phyloP scores from a whole-genome alignment of 1,140 invertebrate species.

The Heliconius melpomene region DNA sequence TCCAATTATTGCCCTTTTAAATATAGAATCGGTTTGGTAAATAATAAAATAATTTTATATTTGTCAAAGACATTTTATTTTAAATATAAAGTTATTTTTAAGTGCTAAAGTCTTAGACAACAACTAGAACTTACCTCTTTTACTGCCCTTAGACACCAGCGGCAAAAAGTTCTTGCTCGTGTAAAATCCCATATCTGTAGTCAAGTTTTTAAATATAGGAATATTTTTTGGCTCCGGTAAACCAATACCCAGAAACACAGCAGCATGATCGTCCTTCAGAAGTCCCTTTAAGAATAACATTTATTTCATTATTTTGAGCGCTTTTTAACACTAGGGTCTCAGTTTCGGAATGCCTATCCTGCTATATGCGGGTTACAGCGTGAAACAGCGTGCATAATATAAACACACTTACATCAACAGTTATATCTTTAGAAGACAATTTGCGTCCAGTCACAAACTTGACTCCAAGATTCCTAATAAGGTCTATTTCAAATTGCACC shows the following conservation, averaged over 20 bases:
- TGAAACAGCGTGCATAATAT: too few relatives aligned
- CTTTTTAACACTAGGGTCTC: too few relatives aligned
- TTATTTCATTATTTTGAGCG: not conserved
- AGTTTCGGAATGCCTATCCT: too few relatives aligned
- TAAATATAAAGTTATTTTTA: too few relatives aligned
- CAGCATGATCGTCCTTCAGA: constrained; percentile 86
- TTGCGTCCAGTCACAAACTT: constrained; percentile 87
- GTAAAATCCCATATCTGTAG: constrained; percentile 92
- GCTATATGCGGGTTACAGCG: too few relatives aligned
- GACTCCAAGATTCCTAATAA: constrained; percentile 96
- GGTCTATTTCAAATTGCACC: constrained; percentile 95
- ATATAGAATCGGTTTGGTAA: too few relatives aligned
- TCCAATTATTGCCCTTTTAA: too few relatives aligned
- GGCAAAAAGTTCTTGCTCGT: constrained; percentile 98
- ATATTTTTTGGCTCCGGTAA: constrained; percentile 93
- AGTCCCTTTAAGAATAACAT: constrained; percentile 81
- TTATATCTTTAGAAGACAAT: constrained; percentile 86
- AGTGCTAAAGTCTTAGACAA: not conserved
- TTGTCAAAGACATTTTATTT: too few relatives aligned
- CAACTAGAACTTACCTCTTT: constrained; percentile 84
- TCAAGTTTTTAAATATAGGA: constrained; percentile 91
- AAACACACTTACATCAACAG: constrained; percentile 82
- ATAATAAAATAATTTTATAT: too few relatives aligned
- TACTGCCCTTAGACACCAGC: constrained; percentile 92
- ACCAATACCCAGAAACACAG: constrained; percentile 96